Evolutionary conservation across 2,888 invertebrate species (phyloP), one percentile per base, ranked within the genome.

Genomic region (Pocota personata): DNA sequence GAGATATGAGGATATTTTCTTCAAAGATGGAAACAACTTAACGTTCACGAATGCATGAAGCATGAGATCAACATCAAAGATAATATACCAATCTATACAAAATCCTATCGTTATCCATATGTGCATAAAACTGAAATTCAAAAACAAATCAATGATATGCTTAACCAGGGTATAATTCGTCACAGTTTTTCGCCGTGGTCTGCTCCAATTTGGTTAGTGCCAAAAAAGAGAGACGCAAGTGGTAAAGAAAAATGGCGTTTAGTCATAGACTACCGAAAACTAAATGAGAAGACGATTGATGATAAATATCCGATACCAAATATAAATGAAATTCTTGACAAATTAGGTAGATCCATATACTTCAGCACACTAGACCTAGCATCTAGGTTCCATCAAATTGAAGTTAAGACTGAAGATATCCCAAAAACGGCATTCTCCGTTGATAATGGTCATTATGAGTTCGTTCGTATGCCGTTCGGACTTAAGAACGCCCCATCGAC

Each of bases 51-150:
- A 88, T 40, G 16, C 87, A 80, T 89, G 5, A 89, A 89, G 83
- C 90, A 90, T 48, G 8, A 58, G 32, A 90, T 89, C 14, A 87
- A 82, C 69, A 89, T 89, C 8, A 87, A 72, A 48, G 88, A 90
- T 50, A 87, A 89, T 40, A 79, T 83, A n/a, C 89, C 89, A 1
- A 86, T 90, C 16, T 82, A 89, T 19, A 7, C 21, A 2, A 72
- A 60, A 14, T 72, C 57, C 10, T 71, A 71, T 64, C 60, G 89
- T 14, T 90, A 89, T 60, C 90, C 90, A 1, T 72, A 88, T 40
- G 21, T 89, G 6, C 88, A 90, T 75, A 89, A 89, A 75, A 35
- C 87, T 35, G 89, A 91, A 87, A 87, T 90, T 4, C 60, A 88
- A 55, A 88, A 43, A 37, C n/a, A n/a, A n/a, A n/a, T n/a, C n/a